Base-by-base conservation (phyloP, 2,888 invertebrate genomes). In the Schizaphis graminum region DNA sequence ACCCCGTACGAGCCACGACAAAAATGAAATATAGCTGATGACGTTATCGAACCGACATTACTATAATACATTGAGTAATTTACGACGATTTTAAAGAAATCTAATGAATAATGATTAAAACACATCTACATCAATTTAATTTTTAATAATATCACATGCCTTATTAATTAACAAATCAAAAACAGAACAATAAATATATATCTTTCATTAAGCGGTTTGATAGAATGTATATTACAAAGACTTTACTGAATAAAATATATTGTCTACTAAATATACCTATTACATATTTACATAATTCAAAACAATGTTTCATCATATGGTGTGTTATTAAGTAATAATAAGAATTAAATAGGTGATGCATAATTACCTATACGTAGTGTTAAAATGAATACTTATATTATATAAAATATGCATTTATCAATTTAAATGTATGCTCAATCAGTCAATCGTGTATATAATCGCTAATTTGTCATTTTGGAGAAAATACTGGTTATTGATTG, bases 261-360 rank as follows among this genome's bases (percentile, higher is more conserved):
- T 35, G n/a, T 88, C 41, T 35, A 88, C 21, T 0, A 41, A 41
- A 56, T 56, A 47, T 53, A 77, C 21, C 67, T 77, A 35, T 53
- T 28, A 89, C 44, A 86, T 41, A 77, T 91, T 84, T 84, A 84
- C 41, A 56, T 41, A 84, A 53, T 84, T 44, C 28, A 53, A 91
- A 91, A 84, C 49, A 35, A 85, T 84, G 53, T 91, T 91, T 84
- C 21, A 56, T 44, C 53, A 84, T 41, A 53, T 41, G 49, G 41
- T 41, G 53, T 84, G 35, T 44, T 91, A 84, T 84, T 44, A 84
- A 44, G 53, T 84, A 53, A 41, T 56, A 91, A 91, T 84, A 56
- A 84, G 56, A 56, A 84, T 21, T 7, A 56, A 11, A 10, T 28
- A 28, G 28, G 44, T 86, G 77, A 21, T 26, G 26, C 26, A 77